A percentile compares a stretch with the other conserved stretches of the same genome.
Evolutionary conservation across 1,140 invertebrate genomes (phyloP).

Genomic region (Lethrus apterus): DNA sequence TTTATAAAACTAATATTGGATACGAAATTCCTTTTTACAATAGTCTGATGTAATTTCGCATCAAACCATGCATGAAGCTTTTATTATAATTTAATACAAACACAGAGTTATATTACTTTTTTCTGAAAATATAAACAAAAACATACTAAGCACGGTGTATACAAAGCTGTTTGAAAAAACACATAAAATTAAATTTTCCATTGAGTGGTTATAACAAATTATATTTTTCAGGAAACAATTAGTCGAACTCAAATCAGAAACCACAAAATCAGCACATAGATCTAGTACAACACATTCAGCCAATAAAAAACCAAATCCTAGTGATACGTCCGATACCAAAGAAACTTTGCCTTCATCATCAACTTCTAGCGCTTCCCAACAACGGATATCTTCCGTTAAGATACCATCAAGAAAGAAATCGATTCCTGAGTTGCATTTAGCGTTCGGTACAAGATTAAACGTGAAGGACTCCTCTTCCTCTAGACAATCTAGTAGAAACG

Average conservation of each 20-base stretch:
- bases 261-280: background rate
- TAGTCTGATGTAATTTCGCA: no score
- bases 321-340: slow-evolving; percentile 3
- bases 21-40: no score
- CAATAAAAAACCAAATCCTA: background rate
- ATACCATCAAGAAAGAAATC: background rate
- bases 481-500: slow-evolving; percentile 6
- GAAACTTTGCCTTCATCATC: background rate
- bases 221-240: no score
- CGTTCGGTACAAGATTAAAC: slow-evolving; percentile 20
- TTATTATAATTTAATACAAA: no score
- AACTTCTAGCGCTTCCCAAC: background rate
- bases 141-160: no score
- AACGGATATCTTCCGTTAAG: background rate
- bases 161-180: no score
- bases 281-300: background rate
- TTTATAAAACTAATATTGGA: no score
- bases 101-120: no score
- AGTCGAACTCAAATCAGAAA: background rate
- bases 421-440: slow-evolving; percentile 1
- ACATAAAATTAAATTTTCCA: no score
- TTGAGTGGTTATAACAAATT: no score
- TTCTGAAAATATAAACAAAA: no score
- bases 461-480: slow-evolving; percentile 1
- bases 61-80: no score